These are phyloP conservation scores for Masnerella sp. DNA, from an alignment of 2,888 invertebrate species.

Conservation along the genomic window DNA sequence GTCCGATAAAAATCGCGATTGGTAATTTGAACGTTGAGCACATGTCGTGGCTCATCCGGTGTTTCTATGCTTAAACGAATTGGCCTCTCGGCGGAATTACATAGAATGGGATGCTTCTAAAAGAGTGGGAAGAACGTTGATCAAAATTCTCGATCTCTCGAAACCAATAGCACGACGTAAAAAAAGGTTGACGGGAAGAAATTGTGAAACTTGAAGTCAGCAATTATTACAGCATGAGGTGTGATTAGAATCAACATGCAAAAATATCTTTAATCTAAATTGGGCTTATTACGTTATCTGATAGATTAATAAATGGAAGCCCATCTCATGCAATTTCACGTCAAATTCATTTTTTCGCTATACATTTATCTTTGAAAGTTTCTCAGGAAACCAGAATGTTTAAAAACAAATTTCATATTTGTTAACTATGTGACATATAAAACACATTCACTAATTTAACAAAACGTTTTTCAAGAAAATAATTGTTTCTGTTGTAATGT, in stretches of 20 bases:
- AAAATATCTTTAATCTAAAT: constrained; percentile 53
- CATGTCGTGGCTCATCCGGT: constrained; percentile 73
- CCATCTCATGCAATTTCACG: constrained; percentile 23
- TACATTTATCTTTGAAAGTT: constrained; percentile 5
- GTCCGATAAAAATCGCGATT: constrained; percentile 73
- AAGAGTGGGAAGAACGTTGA: constrained; percentile 54
- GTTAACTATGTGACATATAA: too few species aligned
- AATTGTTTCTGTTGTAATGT: too few species aligned
- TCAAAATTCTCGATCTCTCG: constrained; percentile 63
- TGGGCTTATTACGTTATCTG: constrained; percentile 45
- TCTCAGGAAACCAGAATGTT: too few species aligned
- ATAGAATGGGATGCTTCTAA: constrained; percentile 60
- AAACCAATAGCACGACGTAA: constrained; percentile 56
- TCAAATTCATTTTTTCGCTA: constrained; percentile 9
- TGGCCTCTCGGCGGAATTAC: constrained; percentile 61
- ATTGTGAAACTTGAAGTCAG: constrained; percentile 48
- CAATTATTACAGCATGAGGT: constrained; percentile 56
- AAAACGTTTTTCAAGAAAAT: too few species aligned
- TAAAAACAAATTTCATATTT: too few species aligned
- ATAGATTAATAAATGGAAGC: constrained; percentile 34
- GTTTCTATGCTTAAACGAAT: constrained; percentile 61
- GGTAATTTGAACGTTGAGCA: constrained; percentile 76
- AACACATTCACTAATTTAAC: too few species aligned
- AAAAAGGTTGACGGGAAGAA: constrained; percentile 44
- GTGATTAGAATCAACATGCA: constrained; percentile 59